These are phyloP conservation scores for Noctua janthina DNA, from an alignment of 2,888 invertebrate species.

Conservation along the genomic window DNA sequence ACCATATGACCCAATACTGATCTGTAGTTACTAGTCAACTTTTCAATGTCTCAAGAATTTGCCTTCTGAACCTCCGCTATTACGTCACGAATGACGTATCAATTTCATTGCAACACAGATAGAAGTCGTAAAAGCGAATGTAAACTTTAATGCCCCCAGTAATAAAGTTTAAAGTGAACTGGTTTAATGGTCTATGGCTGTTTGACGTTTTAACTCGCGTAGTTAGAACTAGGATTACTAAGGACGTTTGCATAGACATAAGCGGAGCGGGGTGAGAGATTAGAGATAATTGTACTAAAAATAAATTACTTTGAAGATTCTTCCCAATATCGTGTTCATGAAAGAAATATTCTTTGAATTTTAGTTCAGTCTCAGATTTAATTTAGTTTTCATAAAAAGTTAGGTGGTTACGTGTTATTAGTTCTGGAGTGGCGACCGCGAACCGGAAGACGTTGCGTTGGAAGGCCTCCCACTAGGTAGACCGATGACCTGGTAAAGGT, in stretches of 20 bases:
- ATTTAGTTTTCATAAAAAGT: background rate
- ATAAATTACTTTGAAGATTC: background rate
- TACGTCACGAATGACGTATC: slow-evolving; percentile 41
- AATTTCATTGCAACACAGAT: slow-evolving; percentile 56
- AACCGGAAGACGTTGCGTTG: too few relatives aligned
- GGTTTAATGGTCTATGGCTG: slow-evolving; percentile 53
- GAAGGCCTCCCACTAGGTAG: too few relatives aligned
- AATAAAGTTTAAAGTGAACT: slow-evolving; percentile 62
- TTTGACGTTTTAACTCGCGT: slow-evolving; percentile 52
- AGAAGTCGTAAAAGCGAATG: slow-evolving; percentile 58
- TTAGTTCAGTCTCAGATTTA: background rate
- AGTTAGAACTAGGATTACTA: slow-evolving; percentile 48
- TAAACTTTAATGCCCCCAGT: slow-evolving; percentile 52
- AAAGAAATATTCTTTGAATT: background rate
- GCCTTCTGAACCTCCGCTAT: slow-evolving; percentile 28
- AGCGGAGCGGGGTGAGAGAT: slow-evolving; percentile 43
- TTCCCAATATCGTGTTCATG: background rate
- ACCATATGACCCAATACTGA: background rate
- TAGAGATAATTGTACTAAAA: background rate
- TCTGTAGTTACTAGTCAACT: too few relatives aligned
- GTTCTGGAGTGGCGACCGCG: too few relatives aligned
- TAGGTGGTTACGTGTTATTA: too few relatives aligned
- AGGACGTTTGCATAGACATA: slow-evolving; percentile 13
- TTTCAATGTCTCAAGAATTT: background rate
- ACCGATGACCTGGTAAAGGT: too few relatives aligned